Evolutionary conservation across 2,113 vertebrate genomes (phyloP).

Genomic region (Thymallus thymallus): DNA sequence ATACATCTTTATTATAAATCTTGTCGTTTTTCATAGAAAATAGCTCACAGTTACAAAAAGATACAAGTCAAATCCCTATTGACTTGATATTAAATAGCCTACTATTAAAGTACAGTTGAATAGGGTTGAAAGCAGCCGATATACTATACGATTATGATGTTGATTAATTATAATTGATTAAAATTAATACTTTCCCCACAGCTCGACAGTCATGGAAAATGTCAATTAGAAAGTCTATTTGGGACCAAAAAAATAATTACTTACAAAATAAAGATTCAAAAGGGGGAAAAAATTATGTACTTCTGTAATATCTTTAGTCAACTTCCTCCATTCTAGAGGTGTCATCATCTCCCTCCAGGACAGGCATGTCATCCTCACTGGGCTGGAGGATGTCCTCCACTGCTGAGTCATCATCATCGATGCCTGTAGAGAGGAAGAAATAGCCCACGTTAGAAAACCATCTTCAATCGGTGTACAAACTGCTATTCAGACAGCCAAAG

Average conservation of each 20-base stretch:
- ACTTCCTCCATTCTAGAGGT: slow-evolving; percentile 83
- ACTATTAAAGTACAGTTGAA: neutral
- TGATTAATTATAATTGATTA: slow-evolving; percentile 12
- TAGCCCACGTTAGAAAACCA: neutral
- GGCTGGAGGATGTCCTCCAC: slow-evolving; percentile 73
- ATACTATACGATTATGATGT: slow-evolving; percentile 10
- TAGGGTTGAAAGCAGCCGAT: slow-evolving; percentile 10
- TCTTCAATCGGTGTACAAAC: neutral
- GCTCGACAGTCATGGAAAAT: neutral
- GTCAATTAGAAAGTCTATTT: slow-evolving; percentile 7
- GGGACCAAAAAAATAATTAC: neutral
- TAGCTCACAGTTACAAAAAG: slow-evolving; percentile 54
- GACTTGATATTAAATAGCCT: neutral
- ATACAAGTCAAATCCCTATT: slow-evolving; percentile 29
- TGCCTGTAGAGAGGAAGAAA: slow-evolving; percentile 58
- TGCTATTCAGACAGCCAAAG: no score
- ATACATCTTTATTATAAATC: slow-evolving; percentile 60
- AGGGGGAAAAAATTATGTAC: slow-evolving; percentile 15
- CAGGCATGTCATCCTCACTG: slow-evolving; percentile 78
- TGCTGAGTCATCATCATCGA: slow-evolving; percentile 76
- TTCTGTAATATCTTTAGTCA: slow-evolving; percentile 61
- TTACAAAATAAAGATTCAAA: neutral
- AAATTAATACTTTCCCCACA: neutral
- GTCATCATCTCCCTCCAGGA: slow-evolving; percentile 80
- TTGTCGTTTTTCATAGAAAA: slow-evolving; percentile 58